phyloP scores from a whole-genome alignment of 2,888 invertebrate species.

The Linyphia triangularis region DNA sequence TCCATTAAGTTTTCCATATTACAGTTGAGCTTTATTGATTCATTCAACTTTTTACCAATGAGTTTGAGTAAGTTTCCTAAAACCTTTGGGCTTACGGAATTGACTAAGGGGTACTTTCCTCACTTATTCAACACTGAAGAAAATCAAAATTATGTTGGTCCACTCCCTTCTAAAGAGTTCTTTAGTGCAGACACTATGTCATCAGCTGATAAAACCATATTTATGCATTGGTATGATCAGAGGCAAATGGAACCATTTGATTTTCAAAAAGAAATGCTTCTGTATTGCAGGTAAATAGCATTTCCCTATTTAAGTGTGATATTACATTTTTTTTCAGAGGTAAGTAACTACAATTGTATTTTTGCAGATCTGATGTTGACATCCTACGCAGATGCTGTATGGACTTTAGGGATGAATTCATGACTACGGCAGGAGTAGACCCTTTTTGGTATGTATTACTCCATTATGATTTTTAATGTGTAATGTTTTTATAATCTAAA shows the following conservation, averaged over 20 bases:
- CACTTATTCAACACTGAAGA: not conserved
- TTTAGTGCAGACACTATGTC: conserved; percentile 3
- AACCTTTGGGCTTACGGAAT: not conserved
- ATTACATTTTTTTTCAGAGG: not conserved
- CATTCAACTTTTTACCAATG: conserved; percentile 42
- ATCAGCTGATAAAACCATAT: not conserved
- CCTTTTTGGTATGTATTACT: not conserved
- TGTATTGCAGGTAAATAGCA: not conserved
- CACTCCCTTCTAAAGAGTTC: not conserved
- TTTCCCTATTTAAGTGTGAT: not conserved
- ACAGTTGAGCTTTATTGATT: conserved; percentile 22
- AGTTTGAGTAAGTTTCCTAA: conserved; percentile 2
- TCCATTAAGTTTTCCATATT: not conserved
- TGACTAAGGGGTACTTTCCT: conserved; percentile 31
- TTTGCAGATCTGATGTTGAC: not conserved
- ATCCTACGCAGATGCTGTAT: not conserved
- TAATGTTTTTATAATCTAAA: too few relatives aligned
- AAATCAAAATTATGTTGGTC: conserved; percentile 34
- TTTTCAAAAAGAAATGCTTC: conserved; percentile 3
- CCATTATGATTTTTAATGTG: not conserved
- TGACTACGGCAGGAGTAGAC: too few relatives aligned
- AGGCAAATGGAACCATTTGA: not conserved
- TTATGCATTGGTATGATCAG: not conserved
- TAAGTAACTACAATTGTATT: not conserved
- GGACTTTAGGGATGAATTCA: not conserved